phyloP scores from a whole-genome alignment of 2,797 vertebrate genomes.

The Anguilla anguilla region DNA sequence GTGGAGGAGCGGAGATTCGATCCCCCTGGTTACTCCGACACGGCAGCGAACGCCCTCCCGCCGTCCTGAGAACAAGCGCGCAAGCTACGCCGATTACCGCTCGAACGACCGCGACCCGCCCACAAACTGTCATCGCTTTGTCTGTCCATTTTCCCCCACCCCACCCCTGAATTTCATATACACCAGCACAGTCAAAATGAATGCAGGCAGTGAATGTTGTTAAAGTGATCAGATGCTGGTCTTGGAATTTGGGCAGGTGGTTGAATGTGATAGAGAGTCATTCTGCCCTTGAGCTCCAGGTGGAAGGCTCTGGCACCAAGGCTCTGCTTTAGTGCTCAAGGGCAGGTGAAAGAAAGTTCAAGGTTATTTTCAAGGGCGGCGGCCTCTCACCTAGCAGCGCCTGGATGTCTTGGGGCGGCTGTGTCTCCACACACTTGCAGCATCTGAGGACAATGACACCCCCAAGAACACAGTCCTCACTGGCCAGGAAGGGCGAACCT shows the following conservation, averaged over 20 bases:
- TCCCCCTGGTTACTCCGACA: background rate
- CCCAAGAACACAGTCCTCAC: constrained; percentile 93
- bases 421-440: constrained; percentile 84
- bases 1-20: constrained; percentile 43
- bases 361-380: background rate
- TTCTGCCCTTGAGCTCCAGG: background rate
- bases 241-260: background rate
- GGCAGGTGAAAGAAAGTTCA: background rate
- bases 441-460: constrained; percentile 94
- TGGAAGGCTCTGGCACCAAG: background rate
- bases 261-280: background rate
- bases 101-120: background rate
- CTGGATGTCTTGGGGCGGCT: constrained; percentile 83
- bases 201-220: background rate
- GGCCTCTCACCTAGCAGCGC: constrained; percentile 84
- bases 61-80: background rate
- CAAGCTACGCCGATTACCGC: background rate
- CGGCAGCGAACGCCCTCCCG: background rate
- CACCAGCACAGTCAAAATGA: background rate
- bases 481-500: constrained; percentile 95
- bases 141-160: background rate
- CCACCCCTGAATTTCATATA: background rate
- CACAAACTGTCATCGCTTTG: background rate
- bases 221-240: background rate
- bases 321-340: background rate